A percentile compares a stretch with the other conserved stretches of the same genome.
Conservation (phyloP, 64 coral and sea anemone genomes). For the Porites australiensis region DNA sequence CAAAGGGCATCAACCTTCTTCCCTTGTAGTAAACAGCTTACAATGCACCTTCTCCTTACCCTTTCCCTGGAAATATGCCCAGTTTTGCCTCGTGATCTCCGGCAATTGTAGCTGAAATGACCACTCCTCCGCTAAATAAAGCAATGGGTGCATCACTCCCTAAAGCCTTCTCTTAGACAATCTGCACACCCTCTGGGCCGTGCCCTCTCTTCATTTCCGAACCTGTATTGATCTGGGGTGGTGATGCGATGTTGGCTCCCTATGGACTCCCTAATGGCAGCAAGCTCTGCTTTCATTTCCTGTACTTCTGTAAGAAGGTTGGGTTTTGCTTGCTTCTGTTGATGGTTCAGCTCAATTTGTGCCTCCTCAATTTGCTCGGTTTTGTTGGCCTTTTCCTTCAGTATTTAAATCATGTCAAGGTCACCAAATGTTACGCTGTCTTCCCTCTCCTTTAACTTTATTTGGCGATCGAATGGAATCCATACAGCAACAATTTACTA, state of each 20-base stretch:
- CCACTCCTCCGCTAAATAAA: constrained; percentile 1
- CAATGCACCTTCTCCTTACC: background rate
- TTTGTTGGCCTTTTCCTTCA: too few relatives aligned
- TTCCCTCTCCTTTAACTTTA: too few relatives aligned
- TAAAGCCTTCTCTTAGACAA: background rate
- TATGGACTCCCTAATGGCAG: constrained; percentile 23
- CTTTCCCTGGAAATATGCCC: background rate
- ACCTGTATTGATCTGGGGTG: background rate
- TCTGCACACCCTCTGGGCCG: background rate
- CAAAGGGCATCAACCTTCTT: constrained; percentile 44
- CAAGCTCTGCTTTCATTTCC: constrained; percentile 21
- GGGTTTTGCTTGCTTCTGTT: background rate
- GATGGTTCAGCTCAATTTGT: background rate
- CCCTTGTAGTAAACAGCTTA: constrained; percentile 33
- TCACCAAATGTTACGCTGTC: too few relatives aligned
- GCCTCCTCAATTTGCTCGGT: too few relatives aligned
- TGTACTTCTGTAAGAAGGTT: background rate
- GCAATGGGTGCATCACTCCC: constrained; percentile 15
- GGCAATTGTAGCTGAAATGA: background rate
- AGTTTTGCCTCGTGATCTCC: background rate
- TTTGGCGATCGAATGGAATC: too few relatives aligned
- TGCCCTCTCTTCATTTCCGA: background rate
- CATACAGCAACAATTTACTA: too few relatives aligned
- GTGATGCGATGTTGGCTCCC: background rate
- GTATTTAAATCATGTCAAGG: too few relatives aligned